Conservation (phyloP, 1,140 invertebrate species). For the Trissolcus basalis region DNA sequence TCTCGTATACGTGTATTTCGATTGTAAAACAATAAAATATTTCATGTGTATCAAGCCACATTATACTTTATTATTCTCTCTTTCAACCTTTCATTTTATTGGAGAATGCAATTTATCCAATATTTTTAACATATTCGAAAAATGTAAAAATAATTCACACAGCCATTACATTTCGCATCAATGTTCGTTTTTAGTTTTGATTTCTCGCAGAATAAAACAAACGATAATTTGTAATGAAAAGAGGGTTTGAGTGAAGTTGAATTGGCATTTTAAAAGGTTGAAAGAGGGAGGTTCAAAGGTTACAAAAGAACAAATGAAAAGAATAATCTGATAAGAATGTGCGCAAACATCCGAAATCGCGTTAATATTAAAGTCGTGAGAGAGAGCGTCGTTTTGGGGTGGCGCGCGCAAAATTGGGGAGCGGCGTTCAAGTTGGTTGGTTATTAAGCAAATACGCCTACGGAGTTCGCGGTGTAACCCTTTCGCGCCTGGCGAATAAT, state of each 20-base stretch:
- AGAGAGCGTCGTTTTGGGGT: background rate
- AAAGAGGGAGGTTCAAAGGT: background rate
- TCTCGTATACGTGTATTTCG: conserved; percentile 6
- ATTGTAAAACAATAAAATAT: conserved; percentile 32
- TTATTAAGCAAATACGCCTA: conserved; percentile 64
- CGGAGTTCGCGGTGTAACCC: conserved; percentile 56
- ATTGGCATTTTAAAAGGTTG: background rate
- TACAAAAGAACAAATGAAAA: background rate
- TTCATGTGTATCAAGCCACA: conserved; percentile 28
- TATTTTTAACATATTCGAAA: conserved; percentile 1
- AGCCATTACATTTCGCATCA: no score
- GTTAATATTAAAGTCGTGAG: conserved; percentile 29
- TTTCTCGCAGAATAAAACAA: no score
- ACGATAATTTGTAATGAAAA: no score
- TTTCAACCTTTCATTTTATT: background rate
- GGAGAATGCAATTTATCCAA: background rate
- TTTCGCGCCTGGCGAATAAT: conserved; percentile 63
- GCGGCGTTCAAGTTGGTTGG: conserved; percentile 45
- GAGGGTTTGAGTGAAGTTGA: background rate
- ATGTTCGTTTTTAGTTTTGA: no score
- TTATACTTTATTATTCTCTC: background rate
- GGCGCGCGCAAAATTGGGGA: conserved; percentile 35
- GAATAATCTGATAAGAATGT: conserved; percentile 23
- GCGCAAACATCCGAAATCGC: conserved; percentile 22
- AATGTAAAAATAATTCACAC: no score